phyloP scores from a whole-genome alignment of 2,888 invertebrate species.

The Leptarthrus brevirostris region DNA sequence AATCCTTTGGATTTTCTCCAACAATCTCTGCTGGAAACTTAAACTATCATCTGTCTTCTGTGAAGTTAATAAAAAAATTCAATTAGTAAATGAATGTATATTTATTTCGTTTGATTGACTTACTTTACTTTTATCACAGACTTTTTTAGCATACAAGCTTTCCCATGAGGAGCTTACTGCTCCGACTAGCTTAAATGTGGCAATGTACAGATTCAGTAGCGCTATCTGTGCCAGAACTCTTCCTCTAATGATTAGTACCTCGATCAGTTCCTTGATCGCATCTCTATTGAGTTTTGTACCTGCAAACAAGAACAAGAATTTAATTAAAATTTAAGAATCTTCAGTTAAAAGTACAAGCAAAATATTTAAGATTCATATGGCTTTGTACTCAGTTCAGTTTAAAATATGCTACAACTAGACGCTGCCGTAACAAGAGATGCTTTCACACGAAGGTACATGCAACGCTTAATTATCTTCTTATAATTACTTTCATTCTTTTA shows the following conservation, averaged over 20 bases:
- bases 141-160: slow-evolving; percentile 6
- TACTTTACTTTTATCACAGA: slow-evolving; percentile 53
- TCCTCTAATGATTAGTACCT: slow-evolving; percentile 50
- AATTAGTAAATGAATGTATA: background rate
- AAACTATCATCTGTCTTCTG: slow-evolving; percentile 47
- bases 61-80: background rate
- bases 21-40: slow-evolving; percentile 49
- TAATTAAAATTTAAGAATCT: background rate
- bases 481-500: background rate
- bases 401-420: no score
- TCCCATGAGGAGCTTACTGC: slow-evolving; percentile 9
- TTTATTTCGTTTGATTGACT: background rate
- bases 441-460: background rate
- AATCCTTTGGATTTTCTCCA: slow-evolving; percentile 43
- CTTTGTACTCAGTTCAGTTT: no score
- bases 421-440: background rate
- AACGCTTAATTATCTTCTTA: background rate
- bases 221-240: slow-evolving; percentile 51
- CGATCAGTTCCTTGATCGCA: slow-evolving; percentile 51
- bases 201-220: slow-evolving; percentile 41
- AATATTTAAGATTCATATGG: no score
- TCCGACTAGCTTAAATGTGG: slow-evolving; percentile 44
- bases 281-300: slow-evolving; percentile 53
- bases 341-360: background rate
- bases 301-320: slow-evolving; percentile 35